Conservation (phyloP, 2,797 vertebrate species). For the Lagorchestes hirsutus region DNA sequence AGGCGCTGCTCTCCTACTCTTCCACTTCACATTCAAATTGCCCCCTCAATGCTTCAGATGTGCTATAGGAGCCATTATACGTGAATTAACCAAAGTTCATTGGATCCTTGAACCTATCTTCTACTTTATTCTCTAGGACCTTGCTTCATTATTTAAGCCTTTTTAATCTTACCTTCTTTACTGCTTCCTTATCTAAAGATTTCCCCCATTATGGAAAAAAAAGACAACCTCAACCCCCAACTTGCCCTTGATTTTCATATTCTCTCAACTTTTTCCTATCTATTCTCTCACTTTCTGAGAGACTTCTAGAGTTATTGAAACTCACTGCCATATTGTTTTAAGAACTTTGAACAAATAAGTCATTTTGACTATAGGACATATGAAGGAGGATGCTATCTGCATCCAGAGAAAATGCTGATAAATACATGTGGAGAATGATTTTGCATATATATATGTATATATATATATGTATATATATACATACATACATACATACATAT, state of each 20-base stretch:
- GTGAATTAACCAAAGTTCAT: background rate
- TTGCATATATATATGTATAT: too few relatives aligned
- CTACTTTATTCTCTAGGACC: background rate
- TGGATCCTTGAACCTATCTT: background rate
- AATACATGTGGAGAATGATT: background rate
- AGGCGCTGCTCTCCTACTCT: background rate
- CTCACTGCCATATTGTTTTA: background rate
- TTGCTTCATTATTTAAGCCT: background rate
- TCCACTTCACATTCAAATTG: background rate
- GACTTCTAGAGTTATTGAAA: background rate
- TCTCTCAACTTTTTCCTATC: background rate
- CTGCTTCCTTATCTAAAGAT: conserved; percentile 27
- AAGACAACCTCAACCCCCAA: background rate
- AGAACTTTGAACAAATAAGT: background rate
- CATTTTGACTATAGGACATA: background rate
- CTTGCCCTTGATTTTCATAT: background rate
- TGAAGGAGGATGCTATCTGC: background rate
- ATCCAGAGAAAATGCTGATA: background rate
- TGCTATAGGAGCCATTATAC: background rate
- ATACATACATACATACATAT: too few relatives aligned
- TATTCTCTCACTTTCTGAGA: background rate
- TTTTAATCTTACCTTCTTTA: background rate
- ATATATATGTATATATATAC: too few relatives aligned
- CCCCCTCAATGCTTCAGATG: background rate
- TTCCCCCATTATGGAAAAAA: background rate